Evolutionary conservation across 2,797 vertebrate species (phyloP).

Genomic region (Champsocephalus gunnari): DNA sequence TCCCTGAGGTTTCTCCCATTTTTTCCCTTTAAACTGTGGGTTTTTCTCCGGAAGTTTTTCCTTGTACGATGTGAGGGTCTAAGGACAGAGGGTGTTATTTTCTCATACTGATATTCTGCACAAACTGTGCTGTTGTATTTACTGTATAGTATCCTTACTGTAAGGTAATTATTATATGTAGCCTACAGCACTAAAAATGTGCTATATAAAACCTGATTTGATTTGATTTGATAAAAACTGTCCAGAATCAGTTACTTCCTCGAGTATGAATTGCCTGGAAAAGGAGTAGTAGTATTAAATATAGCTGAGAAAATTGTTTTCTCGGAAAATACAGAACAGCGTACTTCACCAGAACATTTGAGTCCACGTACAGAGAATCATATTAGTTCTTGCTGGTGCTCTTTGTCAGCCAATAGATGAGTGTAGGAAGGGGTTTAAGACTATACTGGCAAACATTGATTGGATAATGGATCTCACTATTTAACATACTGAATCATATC

Average conservation of each 20-base stretch:
- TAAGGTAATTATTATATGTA: no score
- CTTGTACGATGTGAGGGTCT: no score
- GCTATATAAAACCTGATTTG: no score
- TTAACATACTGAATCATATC: slow-evolving; percentile 7
- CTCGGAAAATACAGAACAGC: background rate
- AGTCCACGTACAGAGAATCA: background rate
- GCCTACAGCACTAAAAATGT: no score
- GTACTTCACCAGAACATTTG: background rate
- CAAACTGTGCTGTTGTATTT: no score
- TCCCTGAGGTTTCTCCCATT: no score
- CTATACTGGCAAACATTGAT: background rate
- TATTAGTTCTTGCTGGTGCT: background rate
- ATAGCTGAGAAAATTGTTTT: background rate
- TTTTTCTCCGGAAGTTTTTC: no score
- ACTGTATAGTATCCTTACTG: no score
- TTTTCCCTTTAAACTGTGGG: no score
- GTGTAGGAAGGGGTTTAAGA: background rate
- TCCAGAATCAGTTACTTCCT: background rate
- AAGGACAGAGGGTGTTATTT: no score
- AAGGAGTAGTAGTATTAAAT: background rate
- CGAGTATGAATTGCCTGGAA: background rate
- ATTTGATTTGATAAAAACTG: background rate
- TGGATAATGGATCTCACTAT: slow-evolving; percentile 20
- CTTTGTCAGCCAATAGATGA: background rate
- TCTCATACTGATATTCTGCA: no score